Base-by-base conservation (phyloP, 2,113 vertebrate species). In the Centropristis striata region DNA sequence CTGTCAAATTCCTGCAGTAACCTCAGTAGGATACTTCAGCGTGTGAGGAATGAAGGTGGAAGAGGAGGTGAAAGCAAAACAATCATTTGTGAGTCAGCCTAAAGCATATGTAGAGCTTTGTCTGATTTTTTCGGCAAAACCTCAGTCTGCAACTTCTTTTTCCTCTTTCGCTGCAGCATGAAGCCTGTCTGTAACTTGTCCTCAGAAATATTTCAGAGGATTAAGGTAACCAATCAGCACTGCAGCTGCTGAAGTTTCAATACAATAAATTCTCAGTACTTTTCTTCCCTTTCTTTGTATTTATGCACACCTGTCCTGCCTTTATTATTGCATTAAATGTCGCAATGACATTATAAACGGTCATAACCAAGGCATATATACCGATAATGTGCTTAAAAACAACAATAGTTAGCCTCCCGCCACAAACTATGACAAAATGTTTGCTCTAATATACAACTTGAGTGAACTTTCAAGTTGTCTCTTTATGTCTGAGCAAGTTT, bases 1-100 rank as follows among this genome's bases (percentile, higher is more conserved):
- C 78, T 51, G 79, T 73, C 66, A 82, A 68, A 85, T 85, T 78
- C 83, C 79, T 80, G 75, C 59, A 79, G 79, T 83, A 82, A 81
- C 80, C 70, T 83, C 76, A 87, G 87, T 70, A 64, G 83, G 81
- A 71, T 76, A 36, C 61, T 71, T 71, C 75, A 71, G 65, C 4
- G 54, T 60, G 76, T 75, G 53, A 81, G 57, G 86, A 72, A 51
- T 78, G 60, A 41, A 80, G 67, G 60, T 61, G 76, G 74, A 79
- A 71, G 74, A 64, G 66, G 79, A 68, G 78, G 72, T 63, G 61
- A 71, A 74, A 65, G 70, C 66, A 69, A 51, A 80, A 79, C 57
- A 61, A 50, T 79, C 36, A 66, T 75, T 65, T 74, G 65, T 81
- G 68, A 86, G 78, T 83, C 81, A 81, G 78, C 61, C 50, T 44